Base-by-base conservation (phyloP, 1,140 invertebrate species). In the Caenorhabditis remanei region DNA sequence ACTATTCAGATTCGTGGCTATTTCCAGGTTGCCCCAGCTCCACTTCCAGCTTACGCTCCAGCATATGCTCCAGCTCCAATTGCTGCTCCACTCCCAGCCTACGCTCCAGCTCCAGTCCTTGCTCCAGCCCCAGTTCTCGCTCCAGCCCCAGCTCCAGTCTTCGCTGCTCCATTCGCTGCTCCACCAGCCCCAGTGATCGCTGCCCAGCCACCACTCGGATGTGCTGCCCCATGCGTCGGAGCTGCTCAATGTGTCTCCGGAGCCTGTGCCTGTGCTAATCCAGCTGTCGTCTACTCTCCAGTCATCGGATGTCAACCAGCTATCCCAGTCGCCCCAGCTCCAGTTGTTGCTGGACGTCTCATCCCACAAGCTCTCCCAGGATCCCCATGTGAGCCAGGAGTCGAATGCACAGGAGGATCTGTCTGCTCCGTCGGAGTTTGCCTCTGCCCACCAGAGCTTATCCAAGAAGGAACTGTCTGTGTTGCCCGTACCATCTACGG, bases 311-410 rank as follows among this genome's bases (percentile, higher is more conserved):
- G 89, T 55, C 58, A 61, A 9, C 89, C 89, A 46, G 65, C 67
- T 24, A 58, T 87, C 48, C 90, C 88, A 61, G 65, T 85, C 53
- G 83, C 90, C 41, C 89, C 90, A 56, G 87, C 87, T 21, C 90
- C 90, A 40, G 90, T 90, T 63, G 89, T 90, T 24, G 86, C 90
- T 79, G 90, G 90, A 21, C 88, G 90, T 85, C 82, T 91, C 53
- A 91, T 91, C 46, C 90, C 90, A 82, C 90, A 91, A 86, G 90
- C 90, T 41, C 87, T 91, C 41, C 90, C 90, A 41, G 90, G 90
- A 83, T 90, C 90, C 21, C 90, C 90, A 24, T 91, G 90, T 84
- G 90, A 91, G 79, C 90, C 91, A 16, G 90, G 90, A 88, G 90
- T 91, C 61, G 90, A 91, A 85, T 91, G 90, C 88, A 91, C 90